Conservation (phyloP, 53 echinoderm and acorn worm species). For the Echinarachnius parma region DNA sequence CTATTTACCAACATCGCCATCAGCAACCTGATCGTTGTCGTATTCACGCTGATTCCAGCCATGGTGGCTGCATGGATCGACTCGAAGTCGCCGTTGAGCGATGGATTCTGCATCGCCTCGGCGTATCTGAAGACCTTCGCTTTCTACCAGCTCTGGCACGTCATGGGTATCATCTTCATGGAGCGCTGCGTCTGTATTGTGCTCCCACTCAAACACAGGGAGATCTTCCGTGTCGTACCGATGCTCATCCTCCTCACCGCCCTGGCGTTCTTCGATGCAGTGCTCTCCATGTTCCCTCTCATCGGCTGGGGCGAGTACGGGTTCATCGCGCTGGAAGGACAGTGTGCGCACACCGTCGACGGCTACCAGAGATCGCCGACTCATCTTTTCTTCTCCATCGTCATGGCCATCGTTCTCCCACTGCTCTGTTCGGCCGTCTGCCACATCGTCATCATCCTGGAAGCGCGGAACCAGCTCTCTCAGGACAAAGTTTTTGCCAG, state of each 20-base stretch:
- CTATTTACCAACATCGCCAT: slow-evolving; percentile 48
- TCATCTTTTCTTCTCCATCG: slow-evolving; percentile 38
- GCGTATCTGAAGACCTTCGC: slow-evolving; percentile 52
- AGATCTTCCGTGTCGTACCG: slow-evolving; percentile 54
- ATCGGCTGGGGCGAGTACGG: slow-evolving; percentile 55
- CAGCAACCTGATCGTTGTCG: slow-evolving; percentile 28
- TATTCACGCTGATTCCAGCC: slow-evolving; percentile 46
- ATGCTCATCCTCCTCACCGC: slow-evolving; percentile 47
- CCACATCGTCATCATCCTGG: background rate
- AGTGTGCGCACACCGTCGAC: slow-evolving; percentile 39
- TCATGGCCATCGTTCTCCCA: slow-evolving; percentile 29
- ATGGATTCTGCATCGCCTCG: slow-evolving; percentile 53
- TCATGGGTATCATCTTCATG: slow-evolving; percentile 45
- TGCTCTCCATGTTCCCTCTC: slow-evolving; percentile 38
- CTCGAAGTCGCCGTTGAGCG: slow-evolving; percentile 37
- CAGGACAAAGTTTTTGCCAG: no score
- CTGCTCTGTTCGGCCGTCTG: background rate
- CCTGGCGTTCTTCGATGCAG: slow-evolving; percentile 53
- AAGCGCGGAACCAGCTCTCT: background rate
- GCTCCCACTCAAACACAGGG: slow-evolving; percentile 60
- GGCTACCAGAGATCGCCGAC: slow-evolving; percentile 45
- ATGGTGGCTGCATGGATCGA: slow-evolving; percentile 34
- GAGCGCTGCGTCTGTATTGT: slow-evolving; percentile 67
- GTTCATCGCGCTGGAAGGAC: slow-evolving; percentile 26
- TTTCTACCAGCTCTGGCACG: slow-evolving; percentile 55